Base-by-base conservation (phyloP, 2,888 invertebrate species). In the Carcina quercana region DNA sequence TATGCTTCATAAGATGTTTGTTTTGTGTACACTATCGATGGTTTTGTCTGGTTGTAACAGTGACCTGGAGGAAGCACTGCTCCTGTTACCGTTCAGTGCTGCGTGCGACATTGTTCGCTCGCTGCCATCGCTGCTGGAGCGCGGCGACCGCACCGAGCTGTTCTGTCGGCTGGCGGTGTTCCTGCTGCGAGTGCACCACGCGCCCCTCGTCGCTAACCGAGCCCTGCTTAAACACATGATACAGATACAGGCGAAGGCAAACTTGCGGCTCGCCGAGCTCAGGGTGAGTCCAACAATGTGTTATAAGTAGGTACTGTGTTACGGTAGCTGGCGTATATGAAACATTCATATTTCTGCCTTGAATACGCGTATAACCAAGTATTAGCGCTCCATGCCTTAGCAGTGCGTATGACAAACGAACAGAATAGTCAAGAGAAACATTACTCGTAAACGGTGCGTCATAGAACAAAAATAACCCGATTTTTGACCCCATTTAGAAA, bases 41-140 rank as follows among this genome's bases (percentile, higher is more conserved):
- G 17, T 17, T 17, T 17, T 17, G 7, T 2, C 11, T 22, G 11
- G 11, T 22, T 3, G 6, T 11, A 2, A 13, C 72, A 95, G 97
- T 60, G 97, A 98, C 59, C 72, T 98, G 38, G 96, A 98, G 70
- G 96, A 97, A 71, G 88, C 96, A 0, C 79, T 98, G 1, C 75
- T 97, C 1, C 80, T 97, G 7, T 73, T 98, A 25, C 96, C 97
- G 1, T 94, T 96, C 61, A 86, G 90, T 29, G 87, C 90, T 30
- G 94, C 95, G 1, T 89, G 91, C 53, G 91, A 93, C 30, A 82
- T 98, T 28, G 79, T 98, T 1, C 85, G 88, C 35, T 82, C 89
- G 53, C 70, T 97, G 38, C 90, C 92, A 0, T 60, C 75, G 4
- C 79, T 97, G 33, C 78, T 96, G 6, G 80, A 86, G 25, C 86